These are phyloP conservation scores for Adelges cooleyi DNA, from an alignment of 1,140 invertebrate genomes.

Conservation along the genomic window DNA sequence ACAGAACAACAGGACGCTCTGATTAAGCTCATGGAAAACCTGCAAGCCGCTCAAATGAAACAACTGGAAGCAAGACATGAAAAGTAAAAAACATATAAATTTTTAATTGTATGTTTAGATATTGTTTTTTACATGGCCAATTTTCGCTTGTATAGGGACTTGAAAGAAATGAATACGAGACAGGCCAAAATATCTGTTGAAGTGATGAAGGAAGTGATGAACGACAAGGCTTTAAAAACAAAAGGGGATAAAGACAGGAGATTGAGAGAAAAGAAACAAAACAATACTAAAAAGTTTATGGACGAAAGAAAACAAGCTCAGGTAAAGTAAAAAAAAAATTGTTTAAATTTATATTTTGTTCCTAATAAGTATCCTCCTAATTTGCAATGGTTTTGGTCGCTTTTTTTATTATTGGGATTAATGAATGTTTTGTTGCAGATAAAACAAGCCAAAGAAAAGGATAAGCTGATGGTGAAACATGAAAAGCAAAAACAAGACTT, in stretches of 20 bases:
- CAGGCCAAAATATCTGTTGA: conserved; percentile 96
- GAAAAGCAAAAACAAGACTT: conserved; percentile 85
- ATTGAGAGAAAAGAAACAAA: conserved; percentile 91
- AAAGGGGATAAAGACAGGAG: conserved; percentile 93
- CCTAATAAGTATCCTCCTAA: no score
- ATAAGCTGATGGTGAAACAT: conserved; percentile 83
- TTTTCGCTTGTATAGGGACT: conserved; percentile 51
- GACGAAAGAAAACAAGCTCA: conserved; percentile 74
- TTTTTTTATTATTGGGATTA: conserved; percentile 14
- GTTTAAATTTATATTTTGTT: background rate
- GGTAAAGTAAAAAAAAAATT: conserved; percentile 37
- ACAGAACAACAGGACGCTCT: conserved; percentile 75
- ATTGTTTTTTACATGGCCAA: background rate
- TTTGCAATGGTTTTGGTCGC: no score
- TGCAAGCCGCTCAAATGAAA: conserved; percentile 79
- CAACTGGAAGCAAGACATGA: conserved; percentile 82
- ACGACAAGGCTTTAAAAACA: conserved; percentile 92
- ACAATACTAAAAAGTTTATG: conserved; percentile 98
- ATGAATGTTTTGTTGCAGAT: conserved; percentile 49
- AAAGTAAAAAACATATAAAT: conserved; percentile 43
- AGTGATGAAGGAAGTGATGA: conserved; percentile 86
- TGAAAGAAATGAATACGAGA: conserved; percentile 89
- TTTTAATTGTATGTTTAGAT: background rate
- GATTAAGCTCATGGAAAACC: conserved; percentile 70
- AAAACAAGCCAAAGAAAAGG: conserved; percentile 85